Evolutionary conservation across 2,888 invertebrate genomes (phyloP).

Genomic region (Buathra laborator): DNA sequence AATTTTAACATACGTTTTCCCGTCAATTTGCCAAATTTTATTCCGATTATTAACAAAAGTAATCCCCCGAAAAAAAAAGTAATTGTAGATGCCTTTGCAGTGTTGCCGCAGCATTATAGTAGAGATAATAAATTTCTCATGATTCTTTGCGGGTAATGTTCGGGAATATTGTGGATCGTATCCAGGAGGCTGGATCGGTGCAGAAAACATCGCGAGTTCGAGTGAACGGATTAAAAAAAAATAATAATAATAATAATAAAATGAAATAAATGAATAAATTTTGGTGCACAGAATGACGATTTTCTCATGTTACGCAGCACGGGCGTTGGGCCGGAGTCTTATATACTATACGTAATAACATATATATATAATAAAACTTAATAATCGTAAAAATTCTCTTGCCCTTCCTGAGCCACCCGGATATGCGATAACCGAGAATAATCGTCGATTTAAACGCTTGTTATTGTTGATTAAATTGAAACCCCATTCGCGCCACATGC

Average conservation of each 20-base stretch:
- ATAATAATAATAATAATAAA: conserved; percentile 29
- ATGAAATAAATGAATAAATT: conserved; percentile 7
- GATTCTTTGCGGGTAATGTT: conserved; percentile 35
- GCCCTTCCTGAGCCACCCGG: conserved; percentile 72
- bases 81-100: conserved; percentile 11
- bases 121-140: conserved; percentile 19
- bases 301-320: conserved; percentile 58
- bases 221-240: conserved; percentile 39
- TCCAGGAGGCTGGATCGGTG: conserved; percentile 68
- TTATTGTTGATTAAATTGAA: conserved; percentile 27
- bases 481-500: conserved; percentile 14
- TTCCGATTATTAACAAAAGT: neutral
- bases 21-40: conserved; percentile 7
- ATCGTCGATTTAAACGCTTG: conserved; percentile 12
- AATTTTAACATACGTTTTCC: conserved; percentile 12
- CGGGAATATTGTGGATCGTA: conserved; percentile 34
- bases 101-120: neutral
- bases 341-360: conserved; percentile 36
- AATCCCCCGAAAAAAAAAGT: neutral
- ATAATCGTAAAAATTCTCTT: conserved; percentile 44
- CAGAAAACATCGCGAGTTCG: conserved; percentile 33
- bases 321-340: conserved; percentile 64
- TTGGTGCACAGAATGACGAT: conserved; percentile 18
- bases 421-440: conserved; percentile 56
- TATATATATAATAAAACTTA: conserved; percentile 27